Evolutionary conservation across 2,113 vertebrate species (phyloP).

Genomic region (Calypte anna): DNA sequence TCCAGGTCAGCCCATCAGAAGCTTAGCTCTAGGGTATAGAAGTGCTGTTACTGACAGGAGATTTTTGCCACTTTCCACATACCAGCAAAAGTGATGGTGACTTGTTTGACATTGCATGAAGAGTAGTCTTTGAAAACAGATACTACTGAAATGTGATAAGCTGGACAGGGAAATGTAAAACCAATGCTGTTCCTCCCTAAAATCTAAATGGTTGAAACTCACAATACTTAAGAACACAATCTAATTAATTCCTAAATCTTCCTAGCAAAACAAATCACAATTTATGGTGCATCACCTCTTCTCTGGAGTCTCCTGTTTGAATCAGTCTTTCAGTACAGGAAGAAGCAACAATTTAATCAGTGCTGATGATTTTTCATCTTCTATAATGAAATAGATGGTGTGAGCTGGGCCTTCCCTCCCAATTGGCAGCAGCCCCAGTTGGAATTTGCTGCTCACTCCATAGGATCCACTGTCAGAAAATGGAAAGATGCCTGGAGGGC

Average conservation of each 20-base stretch:
- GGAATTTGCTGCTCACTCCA: background rate
- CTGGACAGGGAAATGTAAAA: background rate
- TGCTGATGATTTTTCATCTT: background rate
- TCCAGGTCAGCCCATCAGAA: background rate
- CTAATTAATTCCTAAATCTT: background rate
- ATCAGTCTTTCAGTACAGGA: background rate
- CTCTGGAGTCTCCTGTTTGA: background rate
- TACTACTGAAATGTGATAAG: background rate
- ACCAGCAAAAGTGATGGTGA: background rate
- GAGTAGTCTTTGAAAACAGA: background rate
- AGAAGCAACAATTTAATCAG: background rate
- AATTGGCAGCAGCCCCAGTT: background rate
- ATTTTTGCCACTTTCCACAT: background rate
- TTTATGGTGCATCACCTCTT: background rate
- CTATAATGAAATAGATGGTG: fast-evolving
- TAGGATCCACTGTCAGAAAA: background rate
- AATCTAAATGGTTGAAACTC: background rate
- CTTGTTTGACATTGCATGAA: background rate
- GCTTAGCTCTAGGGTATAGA: background rate
- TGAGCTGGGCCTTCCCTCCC: background rate
- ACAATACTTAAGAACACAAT: background rate
- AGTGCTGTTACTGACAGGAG: background rate
- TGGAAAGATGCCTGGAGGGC: background rate
- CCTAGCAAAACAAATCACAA: background rate
- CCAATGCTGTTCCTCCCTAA: background rate